Evolutionary conservation across 2,113 vertebrate species (phyloP).

Genomic region (Taurulus bubalis): DNA sequence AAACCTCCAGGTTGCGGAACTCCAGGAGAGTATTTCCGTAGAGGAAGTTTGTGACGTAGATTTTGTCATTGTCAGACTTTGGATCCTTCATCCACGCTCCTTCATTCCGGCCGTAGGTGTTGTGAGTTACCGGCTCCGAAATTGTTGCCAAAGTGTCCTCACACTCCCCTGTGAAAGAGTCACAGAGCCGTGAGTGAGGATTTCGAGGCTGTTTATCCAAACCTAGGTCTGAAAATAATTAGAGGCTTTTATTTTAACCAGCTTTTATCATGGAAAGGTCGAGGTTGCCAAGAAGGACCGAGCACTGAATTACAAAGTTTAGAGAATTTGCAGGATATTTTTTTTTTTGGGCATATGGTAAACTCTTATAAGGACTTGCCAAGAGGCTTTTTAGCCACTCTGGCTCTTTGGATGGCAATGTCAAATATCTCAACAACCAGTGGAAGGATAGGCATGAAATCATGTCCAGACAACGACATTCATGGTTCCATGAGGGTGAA

Average conservation of each 20-base stretch:
- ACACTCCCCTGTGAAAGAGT: constrained; percentile 87
- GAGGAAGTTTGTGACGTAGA: constrained; percentile 95
- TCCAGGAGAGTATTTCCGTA: constrained; percentile 95
- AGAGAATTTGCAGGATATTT: background rate
- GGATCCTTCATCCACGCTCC: constrained; percentile 99
- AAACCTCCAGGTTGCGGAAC: constrained; percentile 94
- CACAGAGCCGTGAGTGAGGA: constrained; percentile 17
- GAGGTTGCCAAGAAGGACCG: constrained; percentile 2
- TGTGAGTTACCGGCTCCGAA: constrained; percentile 92
- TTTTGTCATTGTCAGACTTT: constrained; percentile 87
- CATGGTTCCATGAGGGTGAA: background rate
- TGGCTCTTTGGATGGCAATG: background rate
- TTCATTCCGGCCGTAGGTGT: constrained; percentile 92
- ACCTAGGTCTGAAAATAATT: constrained; percentile 59
- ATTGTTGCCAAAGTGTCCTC: constrained; percentile 96
- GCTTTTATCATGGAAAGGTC: constrained; percentile 34
- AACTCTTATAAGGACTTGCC: background rate
- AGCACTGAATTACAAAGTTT: background rate
- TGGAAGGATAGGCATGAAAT: background rate
- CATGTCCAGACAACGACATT: background rate
- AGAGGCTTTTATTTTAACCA: constrained; percentile 50
- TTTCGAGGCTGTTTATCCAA: constrained; percentile 36
- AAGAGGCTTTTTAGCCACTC: background rate
- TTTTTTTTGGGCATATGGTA: background rate
- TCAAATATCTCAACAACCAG: background rate